Evolutionary conservation across 2,888 invertebrate genomes (phyloP).

Genomic region (Suillia variegata): DNA sequence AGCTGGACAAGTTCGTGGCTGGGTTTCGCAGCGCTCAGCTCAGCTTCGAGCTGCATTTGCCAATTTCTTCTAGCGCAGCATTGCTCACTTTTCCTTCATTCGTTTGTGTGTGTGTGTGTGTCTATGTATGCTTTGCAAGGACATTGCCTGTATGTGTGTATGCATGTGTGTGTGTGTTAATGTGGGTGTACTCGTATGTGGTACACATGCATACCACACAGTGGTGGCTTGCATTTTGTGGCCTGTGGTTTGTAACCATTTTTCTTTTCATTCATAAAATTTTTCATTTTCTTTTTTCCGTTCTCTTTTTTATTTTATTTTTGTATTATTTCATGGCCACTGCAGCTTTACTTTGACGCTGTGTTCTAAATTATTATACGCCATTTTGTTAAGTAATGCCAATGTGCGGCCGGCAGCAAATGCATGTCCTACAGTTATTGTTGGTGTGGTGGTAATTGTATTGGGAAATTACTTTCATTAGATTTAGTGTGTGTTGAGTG

Average conservation of each 20-base stretch:
- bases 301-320: background rate
- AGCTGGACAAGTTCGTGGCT: background rate
- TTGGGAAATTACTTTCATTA: background rate
- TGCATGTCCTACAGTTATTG: background rate
- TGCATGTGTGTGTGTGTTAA: too few species aligned
- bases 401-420: background rate
- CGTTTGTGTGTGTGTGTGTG: too few species aligned
- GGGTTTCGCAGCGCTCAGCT: background rate
- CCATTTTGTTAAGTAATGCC: background rate
- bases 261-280: background rate
- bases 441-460: background rate
- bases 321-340: background rate
- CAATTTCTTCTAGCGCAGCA: too few species aligned
- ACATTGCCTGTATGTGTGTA: background rate
- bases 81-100: too few species aligned
- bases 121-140: too few species aligned
- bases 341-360: background rate
- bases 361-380: background rate
- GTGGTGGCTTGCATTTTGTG: background rate
- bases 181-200: background rate
- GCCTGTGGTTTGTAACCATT: background rate
- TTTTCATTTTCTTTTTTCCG: background rate
- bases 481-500: background rate
- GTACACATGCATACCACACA: too few species aligned
- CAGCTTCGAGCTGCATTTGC: too few species aligned